Evolutionary conservation across 2,888 invertebrate genomes (phyloP).

Genomic region (Morpho achilles): DNA sequence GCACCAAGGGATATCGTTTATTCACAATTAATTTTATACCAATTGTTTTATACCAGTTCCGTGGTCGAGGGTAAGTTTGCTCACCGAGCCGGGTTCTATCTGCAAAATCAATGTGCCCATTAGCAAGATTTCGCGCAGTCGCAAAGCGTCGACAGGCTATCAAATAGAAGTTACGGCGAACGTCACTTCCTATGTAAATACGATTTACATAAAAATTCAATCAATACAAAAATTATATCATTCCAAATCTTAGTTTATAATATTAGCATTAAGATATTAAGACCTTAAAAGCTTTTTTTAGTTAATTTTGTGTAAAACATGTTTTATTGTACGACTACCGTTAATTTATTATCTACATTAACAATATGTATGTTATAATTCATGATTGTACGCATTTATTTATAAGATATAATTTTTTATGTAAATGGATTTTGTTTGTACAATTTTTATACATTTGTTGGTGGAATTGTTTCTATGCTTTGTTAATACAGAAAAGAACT

Average conservation of each 20-base stretch:
- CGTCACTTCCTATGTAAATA: constrained; percentile 27
- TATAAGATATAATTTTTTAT: no score
- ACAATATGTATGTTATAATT: no score
- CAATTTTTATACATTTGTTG: no score
- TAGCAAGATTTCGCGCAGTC: constrained; percentile 79
- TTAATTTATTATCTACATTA: not conserved
- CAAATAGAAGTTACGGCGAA: constrained; percentile 40
- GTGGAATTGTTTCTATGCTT: no score
- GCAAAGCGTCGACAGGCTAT: constrained; percentile 65
- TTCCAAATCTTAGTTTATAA: not conserved
- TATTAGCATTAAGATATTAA: constrained; percentile 9
- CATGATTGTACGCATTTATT: no score
- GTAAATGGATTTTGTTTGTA: no score
- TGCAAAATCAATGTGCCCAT: constrained; percentile 79
- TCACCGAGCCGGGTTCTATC: constrained; percentile 76
- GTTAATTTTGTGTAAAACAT: not conserved
- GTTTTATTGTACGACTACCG: not conserved
- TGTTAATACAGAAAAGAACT: no score
- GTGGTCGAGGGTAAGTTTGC: constrained; percentile 56
- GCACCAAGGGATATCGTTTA: constrained; percentile 12
- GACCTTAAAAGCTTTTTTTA: constrained; percentile 5
- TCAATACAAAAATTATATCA: constrained; percentile 1
- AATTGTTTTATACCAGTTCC: constrained; percentile 15
- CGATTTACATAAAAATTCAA: constrained; percentile 13
- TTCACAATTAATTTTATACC: not conserved